These are phyloP conservation scores for Colinus virginianus DNA, from an alignment of 2,113 vertebrate species.

Conservation along the genomic window DNA sequence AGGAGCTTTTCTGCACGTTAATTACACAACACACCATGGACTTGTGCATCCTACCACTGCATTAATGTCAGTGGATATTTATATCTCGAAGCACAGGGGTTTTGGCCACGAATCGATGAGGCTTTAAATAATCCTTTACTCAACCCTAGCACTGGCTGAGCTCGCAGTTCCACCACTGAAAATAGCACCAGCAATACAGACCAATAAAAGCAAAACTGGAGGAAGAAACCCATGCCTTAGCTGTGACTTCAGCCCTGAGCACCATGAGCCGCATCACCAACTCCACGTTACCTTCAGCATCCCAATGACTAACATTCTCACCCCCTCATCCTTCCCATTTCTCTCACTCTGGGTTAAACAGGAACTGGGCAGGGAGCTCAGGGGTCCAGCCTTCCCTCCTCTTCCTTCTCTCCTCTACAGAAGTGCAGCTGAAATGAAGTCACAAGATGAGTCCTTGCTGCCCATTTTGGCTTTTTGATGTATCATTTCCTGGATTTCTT, in stretches of 20 bases:
- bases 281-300: neutral
- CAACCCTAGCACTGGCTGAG: neutral
- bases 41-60: neutral
- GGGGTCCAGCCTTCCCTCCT: constrained; percentile 38
- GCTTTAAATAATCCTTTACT: neutral
- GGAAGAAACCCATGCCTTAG: neutral
- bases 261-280: neutral
- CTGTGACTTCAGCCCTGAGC: neutral
- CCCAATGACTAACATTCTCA: too few relatives aligned
- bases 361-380: neutral
- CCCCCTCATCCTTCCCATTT: neutral
- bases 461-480: neutral
- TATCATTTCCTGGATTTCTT: constrained; percentile 59
- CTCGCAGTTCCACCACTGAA: neutral
- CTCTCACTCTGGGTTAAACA: constrained; percentile 7
- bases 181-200: neutral
- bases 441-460: neutral
- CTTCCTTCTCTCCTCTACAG: neutral
- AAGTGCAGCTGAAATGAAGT: neutral
- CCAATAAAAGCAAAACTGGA: neutral
- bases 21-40: neutral
- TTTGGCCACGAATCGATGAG: neutral
- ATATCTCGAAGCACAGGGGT: neutral
- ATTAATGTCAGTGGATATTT: neutral
- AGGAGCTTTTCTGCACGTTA: neutral